Evolutionary conservation across 1,140 invertebrate species (phyloP).

Genomic region (Bombus confusus): DNA sequence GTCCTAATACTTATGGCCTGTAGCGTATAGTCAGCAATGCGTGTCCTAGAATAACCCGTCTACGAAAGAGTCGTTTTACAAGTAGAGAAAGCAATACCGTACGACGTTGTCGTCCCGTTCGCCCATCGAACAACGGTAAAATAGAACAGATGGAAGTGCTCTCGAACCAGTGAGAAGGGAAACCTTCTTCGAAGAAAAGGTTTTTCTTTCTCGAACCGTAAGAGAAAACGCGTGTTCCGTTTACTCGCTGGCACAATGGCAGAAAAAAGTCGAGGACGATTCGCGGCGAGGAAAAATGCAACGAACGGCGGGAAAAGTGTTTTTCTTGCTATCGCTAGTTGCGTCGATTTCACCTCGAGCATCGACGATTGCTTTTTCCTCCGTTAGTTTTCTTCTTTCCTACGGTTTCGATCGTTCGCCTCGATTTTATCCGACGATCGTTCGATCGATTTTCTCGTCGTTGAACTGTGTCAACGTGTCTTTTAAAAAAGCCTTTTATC

Average conservation of each 20-base stretch:
- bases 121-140: constrained; percentile 1
- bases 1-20: background rate
- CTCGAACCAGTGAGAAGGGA: background rate
- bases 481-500: background rate
- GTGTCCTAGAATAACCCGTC: background rate
- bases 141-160: background rate
- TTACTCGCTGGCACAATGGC: background rate
- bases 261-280: constrained; percentile 14
- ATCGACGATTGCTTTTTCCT: too few species aligned
- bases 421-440: background rate
- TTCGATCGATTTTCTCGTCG: background rate
- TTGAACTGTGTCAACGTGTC: background rate
- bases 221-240: constrained; percentile 13
- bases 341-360: background rate
- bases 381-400: background rate
- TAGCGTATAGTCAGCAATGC: background rate
- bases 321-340: background rate
- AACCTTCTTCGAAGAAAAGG: background rate
- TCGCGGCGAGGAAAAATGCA: background rate
- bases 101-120: constrained; percentile 2
- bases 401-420: background rate
- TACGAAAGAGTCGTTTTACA: constrained; percentile 6
- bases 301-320: background rate
- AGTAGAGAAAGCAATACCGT: constrained; percentile 24
- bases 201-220: background rate